Conservation (phyloP, 2,888 invertebrate genomes). For the Drosophila buzzatii region DNA sequence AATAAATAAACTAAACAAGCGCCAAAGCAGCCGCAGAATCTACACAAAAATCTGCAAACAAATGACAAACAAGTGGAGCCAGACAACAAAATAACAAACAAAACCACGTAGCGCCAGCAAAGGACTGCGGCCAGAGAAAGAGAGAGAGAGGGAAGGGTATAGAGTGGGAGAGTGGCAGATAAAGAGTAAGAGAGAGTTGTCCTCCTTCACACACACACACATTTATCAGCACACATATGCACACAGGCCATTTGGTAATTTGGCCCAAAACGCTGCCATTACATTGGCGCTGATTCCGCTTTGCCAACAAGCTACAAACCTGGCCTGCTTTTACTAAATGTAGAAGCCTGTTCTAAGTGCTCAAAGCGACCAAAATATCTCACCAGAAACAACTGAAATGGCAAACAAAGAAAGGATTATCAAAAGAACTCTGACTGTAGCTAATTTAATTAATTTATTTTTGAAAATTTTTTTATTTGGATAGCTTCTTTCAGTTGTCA, state of each 20-base stretch:
- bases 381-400: background rate
- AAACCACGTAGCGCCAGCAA: conserved; percentile 65
- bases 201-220: conserved; percentile 12
- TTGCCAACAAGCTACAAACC: conserved; percentile 24
- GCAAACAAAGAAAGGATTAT: background rate
- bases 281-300: conserved; percentile 46
- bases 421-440: background rate
- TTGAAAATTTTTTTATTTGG: no score
- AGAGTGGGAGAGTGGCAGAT: background rate
- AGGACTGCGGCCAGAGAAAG: background rate
- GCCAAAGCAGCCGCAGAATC: conserved; percentile 79
- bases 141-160: background rate
- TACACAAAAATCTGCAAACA: conserved; percentile 81
- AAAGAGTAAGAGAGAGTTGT: conserved; percentile 14
- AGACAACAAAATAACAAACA: conserved; percentile 69
- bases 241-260: conserved; percentile 56
- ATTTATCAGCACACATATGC: conserved; percentile 10
- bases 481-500: no score
- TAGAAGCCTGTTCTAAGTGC: conserved; percentile 39
- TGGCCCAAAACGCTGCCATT: conserved; percentile 56
- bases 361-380: conserved; percentile 7
- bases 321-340: conserved; percentile 35
- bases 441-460: no score
- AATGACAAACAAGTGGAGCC: conserved; percentile 78
- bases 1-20: conserved; percentile 79